Evolutionary conservation across 2,888 invertebrate species (phyloP).

Genomic region (Cheilosia impressa): DNA sequence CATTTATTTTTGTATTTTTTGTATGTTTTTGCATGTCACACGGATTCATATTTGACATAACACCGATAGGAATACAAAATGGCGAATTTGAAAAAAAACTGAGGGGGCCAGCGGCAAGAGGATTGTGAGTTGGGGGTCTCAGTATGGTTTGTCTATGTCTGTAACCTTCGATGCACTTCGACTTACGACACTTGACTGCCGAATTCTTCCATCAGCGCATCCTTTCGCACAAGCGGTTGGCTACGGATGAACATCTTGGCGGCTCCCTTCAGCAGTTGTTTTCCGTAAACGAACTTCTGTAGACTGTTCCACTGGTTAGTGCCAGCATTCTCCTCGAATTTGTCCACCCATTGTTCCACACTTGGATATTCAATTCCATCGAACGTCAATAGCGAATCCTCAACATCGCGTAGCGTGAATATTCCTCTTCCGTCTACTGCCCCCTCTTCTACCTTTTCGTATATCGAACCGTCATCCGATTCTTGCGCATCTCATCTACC

Average conservation of each 20-base stretch:
- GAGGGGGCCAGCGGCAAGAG: no score
- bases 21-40: no score
- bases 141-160: no score
- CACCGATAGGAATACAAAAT: no score
- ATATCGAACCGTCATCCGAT: neutral
- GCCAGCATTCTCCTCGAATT: slow-evolving; percentile 19
- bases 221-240: slow-evolving; percentile 8
- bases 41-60: no score
- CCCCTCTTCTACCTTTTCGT: neutral
- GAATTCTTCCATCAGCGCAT: neutral
- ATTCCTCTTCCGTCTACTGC: neutral
- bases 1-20: no score
- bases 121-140: no score
- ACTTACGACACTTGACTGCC: slow-evolving; percentile 29
- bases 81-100: no score
- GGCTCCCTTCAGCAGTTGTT: slow-evolving; percentile 19
- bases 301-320: slow-evolving; percentile 19
- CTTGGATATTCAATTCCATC: slow-evolving; percentile 10
- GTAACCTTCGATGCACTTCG: slow-evolving; percentile 43
- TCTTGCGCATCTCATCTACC: slow-evolving; percentile 2
- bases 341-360: slow-evolving; percentile 11
- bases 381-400: slow-evolving; percentile 13
- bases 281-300: slow-evolving; percentile 18
- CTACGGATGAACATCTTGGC: slow-evolving; percentile 22
- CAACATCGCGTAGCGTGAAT: slow-evolving; percentile 14